Base-by-base conservation (phyloP, 35 echinoderm and acorn worm genomes). In the Ptychodera flava region DNA sequence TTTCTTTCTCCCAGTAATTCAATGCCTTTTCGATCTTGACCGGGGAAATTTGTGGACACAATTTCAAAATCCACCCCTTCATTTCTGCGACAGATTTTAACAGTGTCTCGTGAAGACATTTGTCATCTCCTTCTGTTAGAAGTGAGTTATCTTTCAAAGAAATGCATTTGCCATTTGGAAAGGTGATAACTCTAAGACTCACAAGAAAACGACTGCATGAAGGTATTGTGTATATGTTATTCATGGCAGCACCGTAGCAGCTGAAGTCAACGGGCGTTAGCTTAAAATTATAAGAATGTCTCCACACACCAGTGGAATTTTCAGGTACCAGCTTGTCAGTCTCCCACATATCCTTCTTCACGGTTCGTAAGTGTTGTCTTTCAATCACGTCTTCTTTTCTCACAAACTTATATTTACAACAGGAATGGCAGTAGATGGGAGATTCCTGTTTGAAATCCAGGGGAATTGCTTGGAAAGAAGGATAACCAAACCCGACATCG, bases 401-500 rank as follows among this genome's bases (percentile, higher is more conserved):
- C 29, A 91, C 85, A 32, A 91, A 91, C 82, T 89, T 81, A 77
- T 85, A 86, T 35, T 78, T 78, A 14, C 91, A 76, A 80, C 85
- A 94, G 32, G 85, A 86, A 28, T 87, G 32, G 29, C 34, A 37
- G 27, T 91, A 91, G n/a, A 77, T 83, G 0, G 85, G 81, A 15
- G 93, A 94, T 38, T 87, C 86, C 0, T 88, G 36, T 28, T 89
- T 86, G 36, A 94, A 94, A 29, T 94, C 78, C 2, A 94, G 78
- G 28, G 93, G 82, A 80, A 94, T 86, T 33, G 93, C 89, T n/a
- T 80, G 64, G 29, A 91, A 91, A 1, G 90, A 85, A 12, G 90
- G 86, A 89, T 94, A 91, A 0, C 93, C 93, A 85, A 81, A 82
- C 10, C 89, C 93, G 0, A 94, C 93, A 77, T 94, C 93, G 1